phyloP scores from a whole-genome alignment of 2,888 invertebrate genomes.

The Protula sp. region DNA sequence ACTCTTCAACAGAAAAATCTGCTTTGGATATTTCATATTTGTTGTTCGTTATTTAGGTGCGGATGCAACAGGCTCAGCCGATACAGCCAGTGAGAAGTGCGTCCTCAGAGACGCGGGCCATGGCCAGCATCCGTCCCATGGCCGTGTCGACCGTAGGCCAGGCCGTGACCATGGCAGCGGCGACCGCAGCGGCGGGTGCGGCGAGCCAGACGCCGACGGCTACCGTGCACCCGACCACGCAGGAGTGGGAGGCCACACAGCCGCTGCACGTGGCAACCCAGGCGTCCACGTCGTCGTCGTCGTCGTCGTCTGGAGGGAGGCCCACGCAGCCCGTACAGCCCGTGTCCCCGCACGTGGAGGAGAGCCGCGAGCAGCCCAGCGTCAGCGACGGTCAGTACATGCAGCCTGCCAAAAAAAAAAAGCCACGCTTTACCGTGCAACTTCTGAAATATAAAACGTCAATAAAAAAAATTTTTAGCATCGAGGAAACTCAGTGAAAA shows the following conservation, averaged over 20 bases:
- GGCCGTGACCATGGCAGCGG: constrained; percentile 25
- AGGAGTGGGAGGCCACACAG: background rate
- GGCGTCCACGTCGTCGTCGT: no score
- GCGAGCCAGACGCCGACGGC: background rate
- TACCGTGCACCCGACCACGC: background rate
- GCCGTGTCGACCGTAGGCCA: constrained; percentile 66
- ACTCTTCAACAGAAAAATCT: background rate
- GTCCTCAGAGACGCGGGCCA: constrained; percentile 60
- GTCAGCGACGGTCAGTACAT: no score
- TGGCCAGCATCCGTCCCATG: constrained; percentile 90
- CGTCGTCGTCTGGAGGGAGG: no score
- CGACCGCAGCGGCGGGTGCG: background rate
- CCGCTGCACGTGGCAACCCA: background rate
- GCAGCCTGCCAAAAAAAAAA: no score
- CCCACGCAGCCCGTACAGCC: constrained; percentile 47
- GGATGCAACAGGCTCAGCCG: constrained; percentile 27
- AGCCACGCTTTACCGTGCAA: no score
- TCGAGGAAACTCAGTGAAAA: no score
- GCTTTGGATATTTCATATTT: background rate
- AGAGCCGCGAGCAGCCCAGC: constrained; percentile 6
- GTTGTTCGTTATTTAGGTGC: constrained; percentile 12
- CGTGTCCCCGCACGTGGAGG: constrained; percentile 43
- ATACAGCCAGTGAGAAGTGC: constrained; percentile 35
- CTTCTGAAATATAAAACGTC: no score
- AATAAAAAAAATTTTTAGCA: no score